Evolutionary conservation across 2,888 invertebrate genomes (phyloP), one percentile per base, ranked within the genome.

Genomic region (Pseudeuparius sepicola): DNA sequence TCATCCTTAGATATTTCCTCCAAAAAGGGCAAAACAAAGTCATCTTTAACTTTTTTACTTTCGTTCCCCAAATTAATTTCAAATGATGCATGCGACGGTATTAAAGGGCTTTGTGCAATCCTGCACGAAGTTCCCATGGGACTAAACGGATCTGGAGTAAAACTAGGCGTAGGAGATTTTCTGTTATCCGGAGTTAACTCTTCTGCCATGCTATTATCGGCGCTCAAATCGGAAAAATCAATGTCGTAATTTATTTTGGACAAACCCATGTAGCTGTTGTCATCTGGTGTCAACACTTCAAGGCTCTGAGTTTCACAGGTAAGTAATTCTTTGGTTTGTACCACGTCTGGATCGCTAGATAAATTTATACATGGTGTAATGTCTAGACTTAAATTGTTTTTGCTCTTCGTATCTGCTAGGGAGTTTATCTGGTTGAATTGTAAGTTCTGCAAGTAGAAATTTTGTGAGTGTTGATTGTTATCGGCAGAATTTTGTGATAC

Each of bases 241-340:
- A 82, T 79, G 46, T 83, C 82, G 44, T 83, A 83, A 55, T 81
- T 81, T 9, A 83, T 73, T 49, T 77, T 76, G 14, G 75, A 73
- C 14, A 82, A 56, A 0, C 76, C 76, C 9, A 75, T 68, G 18
- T 73, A 60, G 37, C 71, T 68, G 4, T 70, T 68, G 17, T 77
- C 76, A 32, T 79, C 78, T 0, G 75, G 73, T 0, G 75, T 74
- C 48, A 70, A 46, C 36, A 71, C 71, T 39, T 75, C 75, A 9
- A 74, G 58, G 0, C 73, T 74, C 27, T 67, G 59, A 0, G 70
- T 67, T 23, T 43, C 41, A n/a, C n/a, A n/a, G n/a, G n/a, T n/a
- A n/a, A n/a, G n/a, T n/a, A n/a, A n/a, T n/a, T n/a, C n/a, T n/a
- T n/a, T n/a, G n/a, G n/a, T n/a, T n/a, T n/a, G n/a, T n/a, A n/a